phyloP scores from a whole-genome alignment of 92 coral and sea anemone species.

The Phenganax subtilis region DNA sequence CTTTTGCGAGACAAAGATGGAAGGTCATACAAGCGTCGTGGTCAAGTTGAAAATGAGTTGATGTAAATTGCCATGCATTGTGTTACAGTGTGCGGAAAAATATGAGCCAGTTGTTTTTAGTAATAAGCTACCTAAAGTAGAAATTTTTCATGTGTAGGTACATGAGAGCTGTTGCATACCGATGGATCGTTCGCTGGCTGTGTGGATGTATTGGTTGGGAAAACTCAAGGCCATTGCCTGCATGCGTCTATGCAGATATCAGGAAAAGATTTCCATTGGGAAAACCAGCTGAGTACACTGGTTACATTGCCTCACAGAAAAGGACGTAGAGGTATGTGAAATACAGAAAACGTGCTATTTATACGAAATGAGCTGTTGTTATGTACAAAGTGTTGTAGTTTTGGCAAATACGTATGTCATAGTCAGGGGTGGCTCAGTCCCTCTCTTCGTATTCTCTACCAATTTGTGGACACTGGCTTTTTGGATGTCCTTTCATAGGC shows the following conservation, averaged over 20 bases:
- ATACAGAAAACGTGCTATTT: neutral
- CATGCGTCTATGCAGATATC: neutral
- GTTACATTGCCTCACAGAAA: conserved; percentile 11
- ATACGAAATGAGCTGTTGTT: neutral
- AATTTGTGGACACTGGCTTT: neutral
- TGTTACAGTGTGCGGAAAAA: neutral
- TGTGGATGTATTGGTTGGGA: conserved; percentile 18
- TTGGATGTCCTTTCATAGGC: conserved; percentile 10
- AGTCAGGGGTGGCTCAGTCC: neutral
- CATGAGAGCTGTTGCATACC: conserved; percentile 15
- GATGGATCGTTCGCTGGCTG: conserved; percentile 14
- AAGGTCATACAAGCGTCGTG: conserved; percentile 5
- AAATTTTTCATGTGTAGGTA: neutral
- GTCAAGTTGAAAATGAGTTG: neutral
- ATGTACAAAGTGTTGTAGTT: neutral
- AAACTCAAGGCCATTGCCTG: conserved; percentile 12
- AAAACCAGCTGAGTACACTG: neutral
- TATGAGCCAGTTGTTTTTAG: neutral
- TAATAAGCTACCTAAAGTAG: neutral
- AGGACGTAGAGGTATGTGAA: neutral
- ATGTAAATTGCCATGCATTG: neutral
- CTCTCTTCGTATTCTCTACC: neutral
- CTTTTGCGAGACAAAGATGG: conserved; percentile 1
- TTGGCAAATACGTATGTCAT: neutral
- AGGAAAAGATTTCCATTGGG: conserved; percentile 1